Percentiles rank a stretch among this genome's conserved stretches.
Conservation (phyloP, 2,888 invertebrate genomes). For the Agelastica alni region DNA sequence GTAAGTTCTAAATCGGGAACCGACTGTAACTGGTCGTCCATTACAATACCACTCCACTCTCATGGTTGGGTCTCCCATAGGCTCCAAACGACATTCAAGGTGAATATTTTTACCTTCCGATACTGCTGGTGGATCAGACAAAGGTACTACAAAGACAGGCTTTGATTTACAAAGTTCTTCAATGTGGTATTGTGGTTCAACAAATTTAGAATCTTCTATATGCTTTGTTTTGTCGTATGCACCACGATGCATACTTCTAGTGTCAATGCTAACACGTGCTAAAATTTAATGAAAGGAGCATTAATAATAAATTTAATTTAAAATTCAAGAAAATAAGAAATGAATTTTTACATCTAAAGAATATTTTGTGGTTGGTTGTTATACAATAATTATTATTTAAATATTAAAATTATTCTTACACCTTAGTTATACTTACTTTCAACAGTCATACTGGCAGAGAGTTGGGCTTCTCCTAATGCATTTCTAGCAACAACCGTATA, state of each 20-base stretch:
- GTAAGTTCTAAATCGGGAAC: slow-evolving; percentile 91
- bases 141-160: slow-evolving; percentile 89
- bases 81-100: slow-evolving; percentile 88
- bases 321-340: not conserved
- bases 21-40: slow-evolving; percentile 84
- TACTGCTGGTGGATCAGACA: slow-evolving; percentile 83
- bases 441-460: slow-evolving; percentile 82
- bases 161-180: slow-evolving; percentile 93
- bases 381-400: not conserved
- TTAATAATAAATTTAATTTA: not conserved
- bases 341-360: too few relatives aligned
- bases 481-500: slow-evolving; percentile 94
- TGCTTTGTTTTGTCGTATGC: slow-evolving; percentile 86
- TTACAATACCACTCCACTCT: slow-evolving; percentile 96
- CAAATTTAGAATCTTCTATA: slow-evolving; percentile 82
- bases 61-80: slow-evolving; percentile 96
- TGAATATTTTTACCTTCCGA: slow-evolving; percentile 90
- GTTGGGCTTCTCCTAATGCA: slow-evolving; percentile 84
- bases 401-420: too few relatives aligned
- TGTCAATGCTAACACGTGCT: slow-evolving; percentile 89
- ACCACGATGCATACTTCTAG: slow-evolving; percentile 86
- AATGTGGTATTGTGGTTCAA: slow-evolving; percentile 86
- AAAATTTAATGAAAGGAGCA: slow-evolving; percentile 24
- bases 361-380: too few relatives aligned
- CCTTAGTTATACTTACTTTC: slow-evolving; percentile 76